These are phyloP conservation scores for Dyspetes luteomarginatus DNA, from an alignment of 2,888 invertebrate species.

Conservation along the genomic window DNA sequence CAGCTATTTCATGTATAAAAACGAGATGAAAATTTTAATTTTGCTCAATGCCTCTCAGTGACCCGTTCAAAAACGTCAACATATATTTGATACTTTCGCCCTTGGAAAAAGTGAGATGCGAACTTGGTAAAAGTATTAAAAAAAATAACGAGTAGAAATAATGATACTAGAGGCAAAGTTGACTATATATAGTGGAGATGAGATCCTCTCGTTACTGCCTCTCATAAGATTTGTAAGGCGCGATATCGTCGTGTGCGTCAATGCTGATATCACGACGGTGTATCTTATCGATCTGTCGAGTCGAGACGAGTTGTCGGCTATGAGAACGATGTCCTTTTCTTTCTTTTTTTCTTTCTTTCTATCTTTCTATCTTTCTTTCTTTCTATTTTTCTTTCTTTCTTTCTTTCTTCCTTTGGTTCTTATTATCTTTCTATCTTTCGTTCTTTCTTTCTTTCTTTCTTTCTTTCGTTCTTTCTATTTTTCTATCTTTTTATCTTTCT, in stretches of 20 bases:
- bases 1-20: too few relatives aligned
- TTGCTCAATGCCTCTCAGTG: too few relatives aligned
- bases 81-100: neutral
- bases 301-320: slow-evolving; percentile 16
- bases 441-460: slow-evolving; percentile 10
- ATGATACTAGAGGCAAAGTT: neutral
- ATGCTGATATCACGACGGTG: slow-evolving; percentile 71
- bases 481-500: slow-evolving; percentile 1
- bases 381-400: slow-evolving; percentile 39
- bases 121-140: neutral
- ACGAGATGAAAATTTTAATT: too few relatives aligned
- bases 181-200: neutral
- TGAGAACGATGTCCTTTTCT: neutral
- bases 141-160: slow-evolving; percentile 1
- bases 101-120: neutral
- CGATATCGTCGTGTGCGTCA: slow-evolving; percentile 73
- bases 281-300: slow-evolving; percentile 73
- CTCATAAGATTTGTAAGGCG: slow-evolving; percentile 47
- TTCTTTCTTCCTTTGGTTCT: neutral
- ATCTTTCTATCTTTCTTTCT: slow-evolving; percentile 11
- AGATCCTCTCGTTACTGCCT: slow-evolving; percentile 21
- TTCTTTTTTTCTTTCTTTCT: slow-evolving; percentile 13
- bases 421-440: slow-evolving; percentile 10
- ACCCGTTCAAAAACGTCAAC: too few relatives aligned
- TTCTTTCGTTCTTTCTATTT: slow-evolving; percentile 12